These are phyloP conservation scores for Carapus acus DNA, from an alignment of 2,797 vertebrate genomes.

Conservation along the genomic window DNA sequence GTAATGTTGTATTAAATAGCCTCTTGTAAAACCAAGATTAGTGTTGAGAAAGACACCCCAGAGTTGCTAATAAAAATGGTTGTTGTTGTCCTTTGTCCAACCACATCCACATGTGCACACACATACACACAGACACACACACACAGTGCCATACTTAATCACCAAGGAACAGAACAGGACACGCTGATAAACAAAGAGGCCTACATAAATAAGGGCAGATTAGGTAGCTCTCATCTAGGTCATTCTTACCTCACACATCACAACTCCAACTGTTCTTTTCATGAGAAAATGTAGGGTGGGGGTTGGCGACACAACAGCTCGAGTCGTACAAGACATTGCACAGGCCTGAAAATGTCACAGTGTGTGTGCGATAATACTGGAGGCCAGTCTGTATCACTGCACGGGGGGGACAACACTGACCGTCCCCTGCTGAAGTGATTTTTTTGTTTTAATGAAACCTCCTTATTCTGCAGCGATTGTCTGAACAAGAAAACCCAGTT, in stretches of 20 bases:
- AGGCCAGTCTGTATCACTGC: slow-evolving; percentile 40
- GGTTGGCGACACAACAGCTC: slow-evolving; percentile 35
- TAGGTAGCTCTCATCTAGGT: slow-evolving; percentile 28
- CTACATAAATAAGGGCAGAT: slow-evolving; percentile 33
- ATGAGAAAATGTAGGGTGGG: slow-evolving; percentile 27
- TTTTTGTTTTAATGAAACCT: no score
- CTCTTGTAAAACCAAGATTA: slow-evolving; percentile 34
- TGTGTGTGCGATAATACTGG: slow-evolving; percentile 38
- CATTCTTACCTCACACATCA: slow-evolving; percentile 42
- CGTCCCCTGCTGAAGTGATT: no score
- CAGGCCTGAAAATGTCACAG: slow-evolving; percentile 39
- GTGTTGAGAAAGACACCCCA: slow-evolving; percentile 22
- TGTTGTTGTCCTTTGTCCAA: background rate
- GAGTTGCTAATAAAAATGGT: slow-evolving; percentile 20
- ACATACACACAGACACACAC: slow-evolving; percentile 8
- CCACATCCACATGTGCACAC: slow-evolving; percentile 9
- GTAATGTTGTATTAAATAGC: slow-evolving; percentile 19
- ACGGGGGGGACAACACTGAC: no score
- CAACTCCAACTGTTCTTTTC: slow-evolving; percentile 22
- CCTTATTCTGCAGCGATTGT: no score
- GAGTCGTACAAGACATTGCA: slow-evolving; percentile 30
- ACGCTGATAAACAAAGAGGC: slow-evolving; percentile 37
- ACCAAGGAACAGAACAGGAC: slow-evolving; percentile 17
- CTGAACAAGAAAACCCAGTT: no score
- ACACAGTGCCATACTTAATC: slow-evolving; percentile 29